These are phyloP conservation scores for Cataglyphis cursor DNA, from an alignment of 2,888 invertebrate species.

Conservation along the genomic window DNA sequence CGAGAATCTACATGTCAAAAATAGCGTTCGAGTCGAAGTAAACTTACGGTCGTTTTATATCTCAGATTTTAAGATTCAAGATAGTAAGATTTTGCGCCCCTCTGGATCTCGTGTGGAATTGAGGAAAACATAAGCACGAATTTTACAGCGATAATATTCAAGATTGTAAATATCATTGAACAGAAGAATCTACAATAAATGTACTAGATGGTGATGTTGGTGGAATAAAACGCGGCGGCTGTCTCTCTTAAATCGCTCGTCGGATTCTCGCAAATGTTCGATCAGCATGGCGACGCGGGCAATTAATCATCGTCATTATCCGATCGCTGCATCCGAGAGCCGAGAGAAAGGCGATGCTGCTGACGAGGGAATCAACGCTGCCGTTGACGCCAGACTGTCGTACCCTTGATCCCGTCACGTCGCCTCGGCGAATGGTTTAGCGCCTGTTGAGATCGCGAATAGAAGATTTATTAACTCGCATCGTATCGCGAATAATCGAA, in stretches of 20 bases:
- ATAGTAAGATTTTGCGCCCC: background rate
- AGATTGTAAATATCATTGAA: background rate
- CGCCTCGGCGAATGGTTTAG: conserved; percentile 21
- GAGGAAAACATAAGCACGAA: background rate
- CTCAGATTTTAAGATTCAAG: background rate
- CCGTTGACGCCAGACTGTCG: conserved; percentile 28
- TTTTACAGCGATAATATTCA: background rate
- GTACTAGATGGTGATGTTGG: background rate
- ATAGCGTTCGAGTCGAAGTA: background rate
- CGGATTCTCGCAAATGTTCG: conserved; percentile 50
- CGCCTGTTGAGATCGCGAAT: conserved; percentile 25
- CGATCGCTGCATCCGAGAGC: conserved; percentile 39
- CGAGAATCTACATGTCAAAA: background rate
- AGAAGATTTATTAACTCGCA: conserved; percentile 41
- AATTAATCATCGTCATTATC: conserved; percentile 48
- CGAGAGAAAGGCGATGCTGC: conserved; percentile 31
- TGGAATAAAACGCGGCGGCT: conserved; percentile 21
- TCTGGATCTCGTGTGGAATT: background rate
- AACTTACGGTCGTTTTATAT: background rate
- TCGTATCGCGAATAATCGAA: conserved; percentile 19
- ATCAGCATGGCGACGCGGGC: conserved; percentile 22
- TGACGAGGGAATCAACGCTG: conserved; percentile 30
- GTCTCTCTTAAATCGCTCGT: conserved; percentile 41
- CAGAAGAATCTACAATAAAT: conserved; percentile 1
- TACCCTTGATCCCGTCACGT: conserved; percentile 47